These are phyloP conservation scores for Sphaerophoria rueppellii DNA, from an alignment of 2,888 invertebrate genomes.

Conservation along the genomic window DNA sequence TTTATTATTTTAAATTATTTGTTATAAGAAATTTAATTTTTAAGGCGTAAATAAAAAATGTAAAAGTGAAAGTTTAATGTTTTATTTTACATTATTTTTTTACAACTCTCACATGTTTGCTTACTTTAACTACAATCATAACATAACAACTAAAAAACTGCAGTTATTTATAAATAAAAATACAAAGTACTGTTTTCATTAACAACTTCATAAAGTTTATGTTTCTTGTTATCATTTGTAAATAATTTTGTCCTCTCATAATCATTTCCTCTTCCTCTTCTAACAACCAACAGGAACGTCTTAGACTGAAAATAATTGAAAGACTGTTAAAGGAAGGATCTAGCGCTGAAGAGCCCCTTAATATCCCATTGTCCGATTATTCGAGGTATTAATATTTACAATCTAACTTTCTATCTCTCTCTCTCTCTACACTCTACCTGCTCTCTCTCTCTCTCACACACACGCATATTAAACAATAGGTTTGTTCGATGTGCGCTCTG, in stretches of 20 bases:
- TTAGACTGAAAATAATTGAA: conserved; percentile 90
- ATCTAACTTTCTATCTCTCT: not conserved
- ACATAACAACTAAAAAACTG: no score
- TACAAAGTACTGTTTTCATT: not conserved
- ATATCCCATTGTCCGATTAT: conserved; percentile 93
- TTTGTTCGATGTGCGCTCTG: no score
- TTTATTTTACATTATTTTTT: no score
- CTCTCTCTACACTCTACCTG: not conserved
- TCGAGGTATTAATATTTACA: conserved; percentile 86
- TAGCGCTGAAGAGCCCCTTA: conserved; percentile 93
- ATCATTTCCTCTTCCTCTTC: conserved; percentile 32
- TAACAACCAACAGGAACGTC: conserved; percentile 85
- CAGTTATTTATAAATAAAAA: no score
- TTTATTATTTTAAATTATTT: no score
- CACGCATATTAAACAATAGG: not conserved
- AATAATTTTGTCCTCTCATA: conserved; percentile 38
- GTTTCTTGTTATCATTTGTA: not conserved
- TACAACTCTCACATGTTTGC: no score
- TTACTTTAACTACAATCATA: no score
- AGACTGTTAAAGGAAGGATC: conserved; percentile 92
- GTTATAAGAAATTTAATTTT: no score
- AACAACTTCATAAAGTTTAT: not conserved
- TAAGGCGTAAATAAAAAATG: no score
- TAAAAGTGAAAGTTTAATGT: no score
- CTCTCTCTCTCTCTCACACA: not conserved